phyloP scores from a whole-genome alignment of 1,140 invertebrate species.

The Meloidogyne exigua region DNA sequence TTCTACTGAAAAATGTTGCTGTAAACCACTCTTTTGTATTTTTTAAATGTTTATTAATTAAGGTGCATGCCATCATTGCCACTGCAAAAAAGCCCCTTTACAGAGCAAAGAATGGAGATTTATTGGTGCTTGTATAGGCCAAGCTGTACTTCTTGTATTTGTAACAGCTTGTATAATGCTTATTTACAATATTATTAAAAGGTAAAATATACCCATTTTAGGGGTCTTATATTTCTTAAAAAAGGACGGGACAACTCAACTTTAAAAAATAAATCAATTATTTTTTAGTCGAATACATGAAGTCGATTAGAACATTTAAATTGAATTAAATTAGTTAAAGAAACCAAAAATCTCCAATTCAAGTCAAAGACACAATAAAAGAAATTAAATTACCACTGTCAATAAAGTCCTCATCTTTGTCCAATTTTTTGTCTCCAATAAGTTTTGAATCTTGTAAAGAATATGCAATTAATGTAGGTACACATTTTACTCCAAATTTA shows the following conservation, averaged over 20 bases:
- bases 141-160: background rate
- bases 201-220: background rate
- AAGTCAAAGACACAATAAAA: background rate
- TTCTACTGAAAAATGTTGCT: too few species aligned
- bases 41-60: background rate
- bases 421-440: background rate
- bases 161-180: background rate
- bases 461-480: constrained; percentile 4
- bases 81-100: background rate
- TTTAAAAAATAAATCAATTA: too few species aligned
- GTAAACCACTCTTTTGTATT: background rate
- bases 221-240: too few species aligned
- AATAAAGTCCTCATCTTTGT: background rate
- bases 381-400: background rate
- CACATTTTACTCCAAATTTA: background rate
- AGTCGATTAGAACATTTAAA: too few species aligned
- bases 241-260: too few species aligned
- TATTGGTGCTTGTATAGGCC: background rate
- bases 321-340: too few species aligned
- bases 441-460: background rate
- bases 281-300: too few species aligned
- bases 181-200: background rate
- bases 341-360: background rate
- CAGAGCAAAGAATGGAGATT: background rate
- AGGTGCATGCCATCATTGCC: background rate